Percentiles rank a stretch among this genome's conserved stretches.
phyloP scores from a whole-genome alignment of 2,888 invertebrate species.

The Eremobia ochroleuca region DNA sequence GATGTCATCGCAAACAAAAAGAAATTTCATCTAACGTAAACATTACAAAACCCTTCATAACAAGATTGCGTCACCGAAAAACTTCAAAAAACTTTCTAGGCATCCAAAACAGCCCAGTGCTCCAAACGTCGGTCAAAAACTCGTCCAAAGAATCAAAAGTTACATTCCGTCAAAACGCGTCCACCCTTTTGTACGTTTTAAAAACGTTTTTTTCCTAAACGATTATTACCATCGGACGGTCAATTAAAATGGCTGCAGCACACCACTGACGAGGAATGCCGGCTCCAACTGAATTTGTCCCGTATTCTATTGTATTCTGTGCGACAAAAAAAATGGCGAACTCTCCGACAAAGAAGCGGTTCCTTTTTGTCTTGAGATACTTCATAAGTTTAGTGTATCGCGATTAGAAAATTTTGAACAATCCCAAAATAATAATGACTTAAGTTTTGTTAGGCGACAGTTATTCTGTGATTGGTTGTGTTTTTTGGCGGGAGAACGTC shows the following conservation, averaged over 20 bases:
- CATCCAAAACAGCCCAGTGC: constrained; percentile 56
- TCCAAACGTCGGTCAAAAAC: constrained; percentile 75
- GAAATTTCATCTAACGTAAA: not conserved
- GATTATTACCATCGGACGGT: constrained; percentile 81
- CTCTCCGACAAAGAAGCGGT: constrained; percentile 86
- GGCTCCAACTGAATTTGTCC: constrained; percentile 85
- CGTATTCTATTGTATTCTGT: constrained; percentile 83
- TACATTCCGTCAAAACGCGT: constrained; percentile 87
- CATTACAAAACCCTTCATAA: constrained; percentile 24
- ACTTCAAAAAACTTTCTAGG: constrained; percentile 56
- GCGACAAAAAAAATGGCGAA: constrained; percentile 78
- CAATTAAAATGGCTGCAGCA: constrained; percentile 90
- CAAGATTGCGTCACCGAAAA: constrained; percentile 25
- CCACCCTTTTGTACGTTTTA: constrained; percentile 70
- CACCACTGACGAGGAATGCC: constrained; percentile 85
- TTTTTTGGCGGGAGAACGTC: constrained; percentile 55
- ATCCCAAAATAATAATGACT: constrained; percentile 82
- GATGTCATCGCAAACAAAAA: not conserved
- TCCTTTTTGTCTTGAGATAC: constrained; percentile 81
- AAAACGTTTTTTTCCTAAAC: constrained; percentile 75
- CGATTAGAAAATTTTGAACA: constrained; percentile 83
- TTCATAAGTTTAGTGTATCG: constrained; percentile 83
- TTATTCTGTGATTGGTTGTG: constrained; percentile 67
- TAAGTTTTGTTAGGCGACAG: constrained; percentile 78
- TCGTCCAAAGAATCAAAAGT: constrained; percentile 73